phyloP scores from a whole-genome alignment of 2,888 invertebrate genomes.

The Onthophagus sagittarius region DNA sequence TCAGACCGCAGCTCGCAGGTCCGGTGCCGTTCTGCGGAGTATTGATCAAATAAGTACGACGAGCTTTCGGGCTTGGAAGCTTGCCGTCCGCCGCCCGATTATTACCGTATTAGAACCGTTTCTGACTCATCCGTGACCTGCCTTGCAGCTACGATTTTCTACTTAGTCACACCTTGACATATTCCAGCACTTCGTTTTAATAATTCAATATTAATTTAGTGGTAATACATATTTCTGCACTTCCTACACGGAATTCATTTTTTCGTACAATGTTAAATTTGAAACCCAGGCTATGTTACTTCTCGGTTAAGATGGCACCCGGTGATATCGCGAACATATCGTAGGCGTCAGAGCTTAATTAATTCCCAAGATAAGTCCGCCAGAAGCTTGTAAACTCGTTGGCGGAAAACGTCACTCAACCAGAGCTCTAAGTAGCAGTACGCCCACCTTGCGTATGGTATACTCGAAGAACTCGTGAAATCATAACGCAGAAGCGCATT shows the following conservation, averaged over 20 bases:
- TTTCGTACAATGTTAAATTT: too few species aligned
- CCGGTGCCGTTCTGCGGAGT: slow-evolving; percentile 47
- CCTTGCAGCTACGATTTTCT: background rate
- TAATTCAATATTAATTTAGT: too few species aligned
- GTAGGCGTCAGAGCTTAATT: background rate
- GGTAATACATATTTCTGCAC: too few species aligned
- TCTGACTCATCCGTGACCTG: slow-evolving; percentile 7
- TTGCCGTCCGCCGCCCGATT: slow-evolving; percentile 5
- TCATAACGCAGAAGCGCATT: background rate
- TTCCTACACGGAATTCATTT: too few species aligned
- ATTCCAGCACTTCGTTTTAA: too few species aligned
- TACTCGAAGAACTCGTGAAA: background rate
- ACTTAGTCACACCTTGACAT: background rate
- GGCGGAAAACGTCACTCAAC: background rate
- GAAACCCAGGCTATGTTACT: too few species aligned
- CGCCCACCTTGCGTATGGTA: background rate
- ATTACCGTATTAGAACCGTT: slow-evolving; percentile 9
- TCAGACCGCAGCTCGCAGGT: slow-evolving; percentile 44
- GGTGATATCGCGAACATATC: background rate
- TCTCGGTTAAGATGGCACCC: background rate
- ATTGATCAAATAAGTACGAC: slow-evolving; percentile 47
- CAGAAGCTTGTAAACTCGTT: background rate
- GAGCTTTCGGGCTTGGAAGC: slow-evolving; percentile 2
- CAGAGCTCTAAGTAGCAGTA: background rate
- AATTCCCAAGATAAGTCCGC: background rate